Evolutionary conservation across 2,797 vertebrate species (phyloP), one percentile per base, ranked within the genome.

Genomic region (Enteromius radiatus): DNA sequence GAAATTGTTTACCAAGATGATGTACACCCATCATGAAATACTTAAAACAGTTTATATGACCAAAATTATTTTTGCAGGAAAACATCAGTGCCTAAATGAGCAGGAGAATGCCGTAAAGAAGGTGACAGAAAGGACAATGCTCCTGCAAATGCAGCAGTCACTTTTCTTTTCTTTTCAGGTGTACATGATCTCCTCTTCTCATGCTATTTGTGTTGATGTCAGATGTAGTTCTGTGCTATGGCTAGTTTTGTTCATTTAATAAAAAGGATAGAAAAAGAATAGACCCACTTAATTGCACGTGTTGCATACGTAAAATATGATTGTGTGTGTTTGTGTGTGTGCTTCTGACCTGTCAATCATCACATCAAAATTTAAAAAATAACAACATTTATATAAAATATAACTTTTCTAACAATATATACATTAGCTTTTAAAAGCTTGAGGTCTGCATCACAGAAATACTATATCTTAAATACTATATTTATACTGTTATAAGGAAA

Each of bases 41-140:
- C 75, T 83, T 84, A 82, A 84, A 82, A 91, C 89, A 86, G 90
- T 89, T 89, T 91, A 90, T 82, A 84, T 92, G 91, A 93, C 94
- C 93, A 95, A 95, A 95, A 94, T 91, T 91, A 93, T 92, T 92
- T 88, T 64, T 83, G 91, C 92, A 92, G 91, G 91, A 92, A 89
- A 94, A 91, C 89, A 91, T 90, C 93, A 95, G 94, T 95, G 94
- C 94, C 93, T 95, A 89, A 92, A 91, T 92, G 91, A 92, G 79
- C 28, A 49, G 23, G 63, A 82, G 71, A 47, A 84, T 31, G 52
- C 12, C 49, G 28, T 69, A 68, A 82, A 26, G 38, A 23, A 81
- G 38, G 33, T 64, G 63, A 74, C 17, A 69, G 31, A 67, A 17
- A 19, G 33, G 19, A 63, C 38, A 71, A 81, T 41, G 36, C 47